A percentile compares a stretch with the other conserved stretches of the same genome.
Conservation (phyloP, 2,113 vertebrate species). For the Struthio camelus region DNA sequence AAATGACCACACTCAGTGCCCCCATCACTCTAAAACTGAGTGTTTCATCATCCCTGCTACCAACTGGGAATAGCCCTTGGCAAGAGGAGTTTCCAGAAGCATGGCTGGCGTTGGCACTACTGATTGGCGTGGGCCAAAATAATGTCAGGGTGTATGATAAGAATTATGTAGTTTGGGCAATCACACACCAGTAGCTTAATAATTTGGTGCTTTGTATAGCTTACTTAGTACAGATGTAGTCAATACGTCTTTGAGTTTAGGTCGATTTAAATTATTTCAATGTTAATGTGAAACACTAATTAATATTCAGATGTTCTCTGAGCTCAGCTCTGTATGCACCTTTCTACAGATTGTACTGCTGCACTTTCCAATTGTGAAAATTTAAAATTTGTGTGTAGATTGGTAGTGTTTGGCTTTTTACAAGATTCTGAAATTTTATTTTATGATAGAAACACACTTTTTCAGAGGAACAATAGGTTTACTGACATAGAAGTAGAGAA, state of each 20-base stretch:
- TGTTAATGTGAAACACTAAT: neutral
- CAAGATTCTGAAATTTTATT: neutral
- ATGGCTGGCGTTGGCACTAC: neutral
- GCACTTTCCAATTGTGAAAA: neutral
- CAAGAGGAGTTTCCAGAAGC: neutral
- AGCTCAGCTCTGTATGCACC: too few relatives aligned
- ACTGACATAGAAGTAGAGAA: neutral
- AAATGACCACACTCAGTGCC: too few relatives aligned
- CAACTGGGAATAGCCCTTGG: too few relatives aligned
- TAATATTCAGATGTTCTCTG: neutral
- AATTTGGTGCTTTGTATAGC: neutral
- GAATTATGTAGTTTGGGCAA: neutral
- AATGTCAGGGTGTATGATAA: neutral
- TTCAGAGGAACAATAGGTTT: neutral
- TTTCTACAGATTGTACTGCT: neutral
- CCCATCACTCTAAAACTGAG: too few relatives aligned
- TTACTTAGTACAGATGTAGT: neutral
- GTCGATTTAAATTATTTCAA: neutral
- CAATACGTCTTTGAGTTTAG: too few relatives aligned
- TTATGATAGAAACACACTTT: neutral
- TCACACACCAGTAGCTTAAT: rapidly evolving
- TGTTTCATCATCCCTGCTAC: too few relatives aligned
- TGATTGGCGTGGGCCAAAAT: rapidly evolving
- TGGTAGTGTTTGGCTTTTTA: rapidly evolving
- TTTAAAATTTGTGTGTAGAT: neutral